Percentiles rank a stretch among this genome's conserved stretches.
Evolutionary conservation across 2,797 vertebrate species (phyloP).

Genomic region (Coluber constrictor): DNA sequence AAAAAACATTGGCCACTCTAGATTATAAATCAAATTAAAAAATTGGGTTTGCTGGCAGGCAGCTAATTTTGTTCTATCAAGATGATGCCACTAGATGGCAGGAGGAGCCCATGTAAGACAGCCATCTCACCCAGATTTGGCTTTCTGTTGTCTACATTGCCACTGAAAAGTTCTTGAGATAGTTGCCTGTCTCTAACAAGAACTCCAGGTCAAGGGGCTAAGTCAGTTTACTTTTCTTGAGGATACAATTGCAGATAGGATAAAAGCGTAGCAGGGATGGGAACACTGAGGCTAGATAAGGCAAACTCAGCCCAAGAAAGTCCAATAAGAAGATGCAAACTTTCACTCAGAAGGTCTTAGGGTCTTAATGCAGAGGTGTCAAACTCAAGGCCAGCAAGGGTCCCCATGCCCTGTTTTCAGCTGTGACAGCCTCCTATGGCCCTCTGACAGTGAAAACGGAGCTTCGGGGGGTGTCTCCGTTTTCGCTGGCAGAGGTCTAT

Average conservation of each 20-base stretch:
- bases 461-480: too few relatives aligned
- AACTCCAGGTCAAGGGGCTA: slow-evolving; percentile 52
- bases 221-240: slow-evolving; percentile 56
- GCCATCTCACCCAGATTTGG: rapidly evolving
- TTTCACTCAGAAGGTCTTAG: neutral
- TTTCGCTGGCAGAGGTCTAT: too few relatives aligned
- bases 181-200: slow-evolving; percentile 14
- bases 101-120: slow-evolving; percentile 17
- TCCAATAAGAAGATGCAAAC: neutral
- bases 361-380: too few relatives aligned
- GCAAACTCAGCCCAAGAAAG: neutral
- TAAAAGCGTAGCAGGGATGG: neutral
- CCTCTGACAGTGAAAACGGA: too few relatives aligned
- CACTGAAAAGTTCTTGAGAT: slow-evolving; percentile 19
- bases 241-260: slow-evolving; percentile 49
- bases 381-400: too few relatives aligned
- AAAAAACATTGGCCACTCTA: neutral
- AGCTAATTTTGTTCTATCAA: neutral
- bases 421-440: too few relatives aligned
- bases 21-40: neutral
- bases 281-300: neutral
- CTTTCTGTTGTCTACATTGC: neutral
- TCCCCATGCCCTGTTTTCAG: too few relatives aligned
- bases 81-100: slow-evolving; percentile 45
- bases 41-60: neutral